These are phyloP conservation scores for Oenanthe oenanthe DNA, from an alignment of 2,113 vertebrate species.

Conservation along the genomic window DNA sequence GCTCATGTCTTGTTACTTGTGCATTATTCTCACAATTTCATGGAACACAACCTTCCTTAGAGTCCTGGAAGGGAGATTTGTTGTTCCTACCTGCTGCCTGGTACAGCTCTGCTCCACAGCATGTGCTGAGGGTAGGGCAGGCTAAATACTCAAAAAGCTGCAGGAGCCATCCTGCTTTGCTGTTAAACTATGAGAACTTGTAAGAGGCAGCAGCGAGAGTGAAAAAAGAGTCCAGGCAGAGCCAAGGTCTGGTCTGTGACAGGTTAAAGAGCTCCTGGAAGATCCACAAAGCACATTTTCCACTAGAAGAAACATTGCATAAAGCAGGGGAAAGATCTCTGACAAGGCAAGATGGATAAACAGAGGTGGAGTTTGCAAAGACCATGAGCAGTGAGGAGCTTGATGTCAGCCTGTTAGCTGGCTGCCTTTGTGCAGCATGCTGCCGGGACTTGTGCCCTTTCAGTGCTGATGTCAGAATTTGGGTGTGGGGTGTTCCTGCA, in stretches of 20 bases:
- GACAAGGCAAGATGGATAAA: background rate
- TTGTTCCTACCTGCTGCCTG: background rate
- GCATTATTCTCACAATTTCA: constrained; percentile 12
- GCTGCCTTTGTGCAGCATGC: background rate
- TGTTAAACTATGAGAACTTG: background rate
- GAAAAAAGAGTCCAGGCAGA: background rate
- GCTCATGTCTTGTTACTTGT: background rate
- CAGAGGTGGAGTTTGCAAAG: background rate
- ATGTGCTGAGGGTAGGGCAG: background rate
- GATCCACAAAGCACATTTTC: background rate
- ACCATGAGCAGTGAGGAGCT: background rate
- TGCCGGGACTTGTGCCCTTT: background rate
- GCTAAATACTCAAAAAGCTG: background rate
- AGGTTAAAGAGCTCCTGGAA: background rate
- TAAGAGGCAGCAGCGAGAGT: background rate
- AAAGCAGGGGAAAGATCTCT: background rate
- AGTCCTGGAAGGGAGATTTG: background rate
- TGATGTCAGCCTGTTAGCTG: background rate
- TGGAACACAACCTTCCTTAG: background rate
- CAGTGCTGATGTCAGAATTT: background rate
- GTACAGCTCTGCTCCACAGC: background rate
- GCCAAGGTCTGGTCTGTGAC: background rate
- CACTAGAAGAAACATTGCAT: background rate
- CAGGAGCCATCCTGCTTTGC: background rate
- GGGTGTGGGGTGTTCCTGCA: background rate